Evolutionary conservation across 2,113 vertebrate genomes (phyloP).

Genomic region (Elachura formosa): DNA sequence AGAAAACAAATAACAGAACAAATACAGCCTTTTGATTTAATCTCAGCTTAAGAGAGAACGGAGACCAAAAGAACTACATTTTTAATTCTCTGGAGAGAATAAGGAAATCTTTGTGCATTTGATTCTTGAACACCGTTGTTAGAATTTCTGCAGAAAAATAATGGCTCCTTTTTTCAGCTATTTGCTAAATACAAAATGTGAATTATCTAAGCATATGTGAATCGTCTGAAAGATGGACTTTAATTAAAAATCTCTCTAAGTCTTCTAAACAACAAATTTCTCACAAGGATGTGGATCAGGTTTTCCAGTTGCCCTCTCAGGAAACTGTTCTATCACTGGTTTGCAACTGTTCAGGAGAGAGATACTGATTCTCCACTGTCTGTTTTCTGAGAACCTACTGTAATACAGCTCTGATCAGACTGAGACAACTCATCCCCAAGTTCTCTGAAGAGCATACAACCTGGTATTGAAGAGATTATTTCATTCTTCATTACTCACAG

Average conservation of each 20-base stretch:
- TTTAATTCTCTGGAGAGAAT: not conserved
- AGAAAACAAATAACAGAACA: not conserved
- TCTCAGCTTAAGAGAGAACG: not conserved
- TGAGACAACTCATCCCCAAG: not conserved
- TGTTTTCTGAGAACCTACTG: not conserved
- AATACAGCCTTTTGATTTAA: not conserved
- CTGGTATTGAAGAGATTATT: not conserved
- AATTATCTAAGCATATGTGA: not conserved
- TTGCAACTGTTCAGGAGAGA: not conserved
- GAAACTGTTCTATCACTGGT: rapidly evolving
- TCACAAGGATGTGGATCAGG: not conserved
- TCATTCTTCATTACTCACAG: not conserved
- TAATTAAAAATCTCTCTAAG: not conserved
- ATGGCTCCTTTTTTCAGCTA: not conserved
- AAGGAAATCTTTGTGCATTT: not conserved
- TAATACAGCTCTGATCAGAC: not conserved
- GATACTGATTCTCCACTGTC: not conserved
- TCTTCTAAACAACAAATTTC: not conserved
- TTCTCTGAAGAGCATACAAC: not conserved
- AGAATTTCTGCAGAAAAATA: not conserved
- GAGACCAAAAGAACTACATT: not conserved
- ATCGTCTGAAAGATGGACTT: not conserved
- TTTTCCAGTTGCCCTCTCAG: not conserved
- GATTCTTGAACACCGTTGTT: not conserved
- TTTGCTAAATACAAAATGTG: not conserved